Conservation (phyloP, 2,797 vertebrate species). For the Brachyrhaphis roseni region DNA sequence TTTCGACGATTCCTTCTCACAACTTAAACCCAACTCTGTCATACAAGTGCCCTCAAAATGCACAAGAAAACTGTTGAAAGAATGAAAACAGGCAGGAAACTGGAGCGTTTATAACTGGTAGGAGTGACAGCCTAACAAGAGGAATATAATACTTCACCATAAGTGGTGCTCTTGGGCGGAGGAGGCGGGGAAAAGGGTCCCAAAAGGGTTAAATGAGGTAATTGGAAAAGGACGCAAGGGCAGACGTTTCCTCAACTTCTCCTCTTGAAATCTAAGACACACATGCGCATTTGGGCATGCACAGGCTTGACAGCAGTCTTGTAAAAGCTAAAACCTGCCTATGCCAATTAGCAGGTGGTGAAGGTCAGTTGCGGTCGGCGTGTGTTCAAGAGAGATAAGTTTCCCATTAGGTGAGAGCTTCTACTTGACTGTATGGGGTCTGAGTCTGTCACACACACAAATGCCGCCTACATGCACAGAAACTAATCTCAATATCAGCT, state of each 20-base stretch:
- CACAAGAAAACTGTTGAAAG: slow-evolving; percentile 16
- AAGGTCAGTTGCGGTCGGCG: slow-evolving; percentile 71
- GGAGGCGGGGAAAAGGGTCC: slow-evolving; percentile 39
- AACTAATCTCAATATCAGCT: slow-evolving; percentile 5
- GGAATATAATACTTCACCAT: slow-evolving; percentile 34
- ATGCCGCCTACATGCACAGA: not conserved
- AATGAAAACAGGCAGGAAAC: slow-evolving; percentile 7
- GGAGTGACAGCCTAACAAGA: slow-evolving; percentile 36
- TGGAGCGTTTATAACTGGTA: slow-evolving; percentile 9
- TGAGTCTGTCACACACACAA: slow-evolving; percentile 32
- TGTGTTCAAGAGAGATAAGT: slow-evolving; percentile 76
- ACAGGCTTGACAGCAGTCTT: slow-evolving; percentile 45
- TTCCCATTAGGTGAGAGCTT: slow-evolving; percentile 67
- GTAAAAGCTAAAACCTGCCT: slow-evolving; percentile 58
- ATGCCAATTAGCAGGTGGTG: slow-evolving; percentile 73
- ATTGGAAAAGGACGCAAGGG: slow-evolving; percentile 65
- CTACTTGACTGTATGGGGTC: slow-evolving; percentile 51
- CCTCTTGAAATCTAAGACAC: slow-evolving; percentile 49
- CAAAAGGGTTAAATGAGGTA: slow-evolving; percentile 64
- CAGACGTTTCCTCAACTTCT: slow-evolving; percentile 58
- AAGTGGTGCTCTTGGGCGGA: slow-evolving; percentile 44
- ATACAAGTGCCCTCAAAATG: slow-evolving; percentile 24
- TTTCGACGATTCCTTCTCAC: not conserved
- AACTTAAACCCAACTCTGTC: not conserved
- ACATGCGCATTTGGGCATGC: slow-evolving; percentile 20